Percentiles rank a stretch among this genome's conserved stretches.
phyloP scores from a whole-genome alignment of 2,888 invertebrate species.

The Synergus gifuensis region DNA sequence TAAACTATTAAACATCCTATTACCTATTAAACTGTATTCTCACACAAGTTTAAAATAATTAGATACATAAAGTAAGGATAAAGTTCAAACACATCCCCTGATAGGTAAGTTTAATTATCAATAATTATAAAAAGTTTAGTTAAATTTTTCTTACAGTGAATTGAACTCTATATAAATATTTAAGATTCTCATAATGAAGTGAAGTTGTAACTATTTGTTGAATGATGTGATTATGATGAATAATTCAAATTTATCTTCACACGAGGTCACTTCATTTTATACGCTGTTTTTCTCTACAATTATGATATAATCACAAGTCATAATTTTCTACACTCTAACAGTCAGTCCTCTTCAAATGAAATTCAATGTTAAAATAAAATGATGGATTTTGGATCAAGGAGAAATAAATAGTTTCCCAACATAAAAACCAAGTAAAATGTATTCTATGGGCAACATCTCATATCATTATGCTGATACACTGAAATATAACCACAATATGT shows the following conservation, averaged over 20 bases:
- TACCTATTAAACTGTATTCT: neutral
- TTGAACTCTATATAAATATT: too few species aligned
- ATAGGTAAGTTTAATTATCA: too few species aligned
- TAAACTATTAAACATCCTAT: too few species aligned
- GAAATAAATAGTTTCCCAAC: conserved; percentile 71
- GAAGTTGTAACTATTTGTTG: neutral
- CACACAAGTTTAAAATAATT: neutral
- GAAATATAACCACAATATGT: conserved; percentile 74
- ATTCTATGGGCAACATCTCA: conserved; percentile 77
- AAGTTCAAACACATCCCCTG: too few species aligned
- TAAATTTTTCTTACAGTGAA: too few species aligned
- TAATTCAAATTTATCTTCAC: conserved; percentile 1
- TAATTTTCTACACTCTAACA: neutral
- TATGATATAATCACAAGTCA: neutral
- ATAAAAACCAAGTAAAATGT: conserved; percentile 78
- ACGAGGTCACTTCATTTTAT: neutral
- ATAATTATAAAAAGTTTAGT: too few species aligned
- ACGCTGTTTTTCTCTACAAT: neutral
- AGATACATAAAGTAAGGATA: neutral
- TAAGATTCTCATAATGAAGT: too few species aligned
- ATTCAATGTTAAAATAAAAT: neutral
- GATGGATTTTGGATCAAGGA: conserved; percentile 35
- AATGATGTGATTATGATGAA: conserved; percentile 1
- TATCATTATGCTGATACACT: conserved; percentile 77
- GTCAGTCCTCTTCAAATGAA: neutral